phyloP scores from a whole-genome alignment of 2,113 vertebrate genomes.

The Rhagologus leucostigma region DNA sequence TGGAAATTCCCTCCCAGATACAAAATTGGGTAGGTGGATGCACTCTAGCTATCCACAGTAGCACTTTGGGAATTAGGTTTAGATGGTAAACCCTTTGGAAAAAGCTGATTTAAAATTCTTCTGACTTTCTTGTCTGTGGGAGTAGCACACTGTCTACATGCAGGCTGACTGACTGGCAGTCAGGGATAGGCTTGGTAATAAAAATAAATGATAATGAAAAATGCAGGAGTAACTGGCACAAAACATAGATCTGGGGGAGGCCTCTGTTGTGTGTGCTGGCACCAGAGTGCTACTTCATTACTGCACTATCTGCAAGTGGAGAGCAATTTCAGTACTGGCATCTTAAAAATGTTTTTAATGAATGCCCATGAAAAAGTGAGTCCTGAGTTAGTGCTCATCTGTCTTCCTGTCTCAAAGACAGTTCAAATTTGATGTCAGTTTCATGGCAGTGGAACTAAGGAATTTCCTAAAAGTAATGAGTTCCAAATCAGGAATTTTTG shows the following conservation, averaged over 20 bases:
- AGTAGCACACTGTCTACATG: not conserved
- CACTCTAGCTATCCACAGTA: not conserved
- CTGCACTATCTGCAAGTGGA: not conserved
- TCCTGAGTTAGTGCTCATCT: not conserved
- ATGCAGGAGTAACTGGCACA: not conserved
- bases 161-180: not conserved
- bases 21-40: not conserved
- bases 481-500: not conserved
- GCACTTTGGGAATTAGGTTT: not conserved
- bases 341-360: not conserved
- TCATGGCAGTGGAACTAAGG: not conserved
- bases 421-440: not conserved
- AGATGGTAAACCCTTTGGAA: not conserved
- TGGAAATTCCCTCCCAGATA: not conserved
- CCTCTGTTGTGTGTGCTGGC: not conserved
- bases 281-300: not conserved
- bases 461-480: not conserved
- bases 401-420: not conserved
- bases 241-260: not conserved
- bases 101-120: constrained; percentile 2
- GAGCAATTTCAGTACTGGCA: not conserved
- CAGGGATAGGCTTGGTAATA: not conserved
- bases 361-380: not conserved
- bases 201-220: constrained; percentile 11
- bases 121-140: not conserved